A percentile compares a stretch with the other conserved stretches of the same genome.
Conservation (phyloP, 2,113 vertebrate genomes). For the Seriola quinqueradiata region DNA sequence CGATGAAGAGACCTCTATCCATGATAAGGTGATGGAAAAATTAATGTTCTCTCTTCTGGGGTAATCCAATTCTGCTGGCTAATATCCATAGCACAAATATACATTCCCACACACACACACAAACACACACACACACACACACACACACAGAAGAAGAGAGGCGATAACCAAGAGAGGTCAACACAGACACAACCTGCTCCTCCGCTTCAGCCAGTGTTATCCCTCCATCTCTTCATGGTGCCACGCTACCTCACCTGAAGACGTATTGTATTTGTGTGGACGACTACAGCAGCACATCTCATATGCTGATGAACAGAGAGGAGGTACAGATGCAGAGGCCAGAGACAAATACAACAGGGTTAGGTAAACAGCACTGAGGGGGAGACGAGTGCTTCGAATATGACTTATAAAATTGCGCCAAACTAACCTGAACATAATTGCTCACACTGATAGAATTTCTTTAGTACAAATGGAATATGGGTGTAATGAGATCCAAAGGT, state of each 20-base stretch:
- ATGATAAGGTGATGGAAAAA: slow-evolving; percentile 64
- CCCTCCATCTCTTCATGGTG: slow-evolving; percentile 51
- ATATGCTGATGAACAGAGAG: slow-evolving; percentile 38
- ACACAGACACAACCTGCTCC: slow-evolving; percentile 37
- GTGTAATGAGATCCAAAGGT: slow-evolving; percentile 79
- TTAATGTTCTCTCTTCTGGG: slow-evolving; percentile 53
- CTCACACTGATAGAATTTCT: slow-evolving; percentile 74
- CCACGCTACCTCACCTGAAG: slow-evolving; percentile 47
- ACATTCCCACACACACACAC: slow-evolving; percentile 43
- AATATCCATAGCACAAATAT: slow-evolving; percentile 67
- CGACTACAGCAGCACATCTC: slow-evolving; percentile 44
- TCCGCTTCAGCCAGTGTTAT: slow-evolving; percentile 43
- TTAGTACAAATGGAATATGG: slow-evolving; percentile 65
- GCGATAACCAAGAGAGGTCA: slow-evolving; percentile 36
- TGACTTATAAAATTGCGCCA: slow-evolving; percentile 53
- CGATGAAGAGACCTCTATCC: slow-evolving; percentile 62
- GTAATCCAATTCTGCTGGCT: slow-evolving; percentile 69
- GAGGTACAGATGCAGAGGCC: slow-evolving; percentile 42
- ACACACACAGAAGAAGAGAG: slow-evolving; percentile 5
- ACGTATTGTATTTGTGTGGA: slow-evolving; percentile 45
- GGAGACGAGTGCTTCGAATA: slow-evolving; percentile 45
- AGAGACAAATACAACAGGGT: slow-evolving; percentile 49
- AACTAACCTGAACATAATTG: slow-evolving; percentile 67
- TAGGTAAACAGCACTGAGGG: slow-evolving; percentile 46
- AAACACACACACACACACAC: slow-evolving; percentile 24